Conservation (phyloP, 2,888 invertebrate genomes). For the Ophioninae sp. region DNA sequence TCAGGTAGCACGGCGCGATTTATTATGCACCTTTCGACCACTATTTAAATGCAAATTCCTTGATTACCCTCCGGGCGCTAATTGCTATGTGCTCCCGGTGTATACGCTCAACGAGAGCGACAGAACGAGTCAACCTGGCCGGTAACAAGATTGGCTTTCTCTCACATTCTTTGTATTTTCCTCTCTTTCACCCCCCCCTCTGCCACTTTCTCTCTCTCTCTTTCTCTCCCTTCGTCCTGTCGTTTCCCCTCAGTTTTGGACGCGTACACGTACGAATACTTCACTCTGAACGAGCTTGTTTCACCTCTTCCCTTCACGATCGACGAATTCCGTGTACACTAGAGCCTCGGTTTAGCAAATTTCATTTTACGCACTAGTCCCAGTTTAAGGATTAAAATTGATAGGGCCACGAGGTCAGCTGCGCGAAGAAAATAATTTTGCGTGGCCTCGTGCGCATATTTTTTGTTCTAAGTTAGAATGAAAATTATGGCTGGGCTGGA, state of each 20-base stretch:
- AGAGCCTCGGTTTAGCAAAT: too few relatives aligned
- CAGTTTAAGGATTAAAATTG: background rate
- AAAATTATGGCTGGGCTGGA: too few relatives aligned
- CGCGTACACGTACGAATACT: background rate
- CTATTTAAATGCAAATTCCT: slow-evolving; percentile 79
- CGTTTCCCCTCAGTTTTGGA: background rate
- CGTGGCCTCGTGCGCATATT: too few relatives aligned
- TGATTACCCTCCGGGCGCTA: slow-evolving; percentile 76
- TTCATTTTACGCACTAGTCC: background rate
- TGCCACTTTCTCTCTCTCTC: slow-evolving; percentile 7
- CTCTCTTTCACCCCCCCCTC: background rate
- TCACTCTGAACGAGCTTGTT: slow-evolving; percentile 28
- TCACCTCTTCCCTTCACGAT: slow-evolving; percentile 32
- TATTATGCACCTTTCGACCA: slow-evolving; percentile 77
- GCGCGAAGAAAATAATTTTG: too few relatives aligned
- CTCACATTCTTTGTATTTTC: slow-evolving; percentile 9
- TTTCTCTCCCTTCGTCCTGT: slow-evolving; percentile 4
- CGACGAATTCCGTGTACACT: slow-evolving; percentile 46
- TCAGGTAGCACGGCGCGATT: slow-evolving; percentile 67
- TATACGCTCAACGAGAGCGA: slow-evolving; percentile 53
- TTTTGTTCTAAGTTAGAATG: too few relatives aligned
- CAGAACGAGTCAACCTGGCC: slow-evolving; percentile 41
- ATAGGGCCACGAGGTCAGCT: slow-evolving; percentile 9
- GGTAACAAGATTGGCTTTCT: slow-evolving; percentile 13
- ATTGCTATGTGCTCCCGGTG: slow-evolving; percentile 74